Evolutionary conservation across 1,140 invertebrate species (phyloP).

Genomic region (Leptestheria dahalacensis): DNA sequence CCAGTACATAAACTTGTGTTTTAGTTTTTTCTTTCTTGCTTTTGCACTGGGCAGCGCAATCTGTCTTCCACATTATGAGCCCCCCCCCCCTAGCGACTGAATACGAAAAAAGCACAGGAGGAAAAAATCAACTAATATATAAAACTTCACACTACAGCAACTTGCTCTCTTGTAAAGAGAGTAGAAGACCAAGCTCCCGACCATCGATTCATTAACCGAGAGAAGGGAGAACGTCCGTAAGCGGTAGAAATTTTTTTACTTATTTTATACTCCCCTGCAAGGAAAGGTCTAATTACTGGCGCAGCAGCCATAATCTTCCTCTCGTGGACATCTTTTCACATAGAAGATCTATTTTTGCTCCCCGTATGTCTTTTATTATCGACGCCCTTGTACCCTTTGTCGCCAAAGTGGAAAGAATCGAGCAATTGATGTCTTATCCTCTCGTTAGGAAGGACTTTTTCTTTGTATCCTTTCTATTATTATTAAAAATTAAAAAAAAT

Average conservation of each 20-base stretch:
- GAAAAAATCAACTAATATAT: too few relatives aligned
- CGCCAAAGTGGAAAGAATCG: not conserved
- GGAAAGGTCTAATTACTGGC: not conserved
- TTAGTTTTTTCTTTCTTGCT: not conserved
- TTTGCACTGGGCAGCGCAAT: not conserved
- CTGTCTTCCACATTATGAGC: not conserved
- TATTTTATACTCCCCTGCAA: too few relatives aligned
- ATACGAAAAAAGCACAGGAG: not conserved
- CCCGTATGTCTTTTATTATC: not conserved
- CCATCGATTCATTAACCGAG: too few relatives aligned
- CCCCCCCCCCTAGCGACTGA: not conserved
- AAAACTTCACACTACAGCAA: too few relatives aligned
- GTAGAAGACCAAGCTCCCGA: too few relatives aligned
- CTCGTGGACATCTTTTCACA: not conserved
- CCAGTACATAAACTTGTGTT: not conserved
- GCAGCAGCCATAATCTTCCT: not conserved
- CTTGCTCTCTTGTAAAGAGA: too few relatives aligned
- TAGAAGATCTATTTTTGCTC: not conserved
- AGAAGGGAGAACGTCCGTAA: not conserved
- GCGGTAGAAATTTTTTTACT: not conserved
- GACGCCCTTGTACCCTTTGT: not conserved
- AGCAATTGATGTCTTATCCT: not conserved
- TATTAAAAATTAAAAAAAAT: too few relatives aligned
- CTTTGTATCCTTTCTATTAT: too few relatives aligned
- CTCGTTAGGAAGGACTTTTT: too few relatives aligned